Conservation (phyloP, 2,113 vertebrate species). For the Pterophyllum scalare region DNA sequence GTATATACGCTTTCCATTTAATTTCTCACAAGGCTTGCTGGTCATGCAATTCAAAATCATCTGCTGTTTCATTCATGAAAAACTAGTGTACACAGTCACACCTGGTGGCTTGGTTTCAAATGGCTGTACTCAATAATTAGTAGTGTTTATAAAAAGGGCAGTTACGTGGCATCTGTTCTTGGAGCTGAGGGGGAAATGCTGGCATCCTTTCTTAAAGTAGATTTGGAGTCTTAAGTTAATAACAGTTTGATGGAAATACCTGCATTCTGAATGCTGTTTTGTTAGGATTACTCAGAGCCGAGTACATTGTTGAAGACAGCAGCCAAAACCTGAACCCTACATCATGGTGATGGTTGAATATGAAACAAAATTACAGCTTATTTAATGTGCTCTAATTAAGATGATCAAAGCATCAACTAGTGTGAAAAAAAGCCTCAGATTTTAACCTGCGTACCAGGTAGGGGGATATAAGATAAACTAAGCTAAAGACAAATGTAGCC, state of each 20-base stretch:
- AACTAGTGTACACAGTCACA: not conserved
- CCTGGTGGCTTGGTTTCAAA: constrained; percentile 14
- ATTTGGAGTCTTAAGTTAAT: not conserved
- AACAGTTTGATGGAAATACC: constrained; percentile 2
- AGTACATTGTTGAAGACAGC: not conserved
- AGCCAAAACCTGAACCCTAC: not conserved
- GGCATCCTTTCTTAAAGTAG: not conserved
- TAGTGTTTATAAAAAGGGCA: constrained; percentile 18
- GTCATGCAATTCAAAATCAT: not conserved
- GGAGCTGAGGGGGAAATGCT: not conserved
- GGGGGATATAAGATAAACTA: not conserved
- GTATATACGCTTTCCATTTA: not conserved
- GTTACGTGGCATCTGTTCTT: not conserved
- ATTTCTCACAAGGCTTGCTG: not conserved
- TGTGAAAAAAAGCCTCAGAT: not conserved
- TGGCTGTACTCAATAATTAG: constrained; percentile 21
- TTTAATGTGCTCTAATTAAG: not conserved
- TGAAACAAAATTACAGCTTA: not conserved
- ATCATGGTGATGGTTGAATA: not conserved
- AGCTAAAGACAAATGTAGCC: not conserved
- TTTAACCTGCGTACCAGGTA: not conserved
- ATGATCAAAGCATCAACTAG: not conserved
- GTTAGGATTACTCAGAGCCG: not conserved
- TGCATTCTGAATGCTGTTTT: not conserved
- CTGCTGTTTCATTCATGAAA: not conserved